Conservation (phyloP, 2,113 vertebrate species). For the Cottus gobio region DNA sequence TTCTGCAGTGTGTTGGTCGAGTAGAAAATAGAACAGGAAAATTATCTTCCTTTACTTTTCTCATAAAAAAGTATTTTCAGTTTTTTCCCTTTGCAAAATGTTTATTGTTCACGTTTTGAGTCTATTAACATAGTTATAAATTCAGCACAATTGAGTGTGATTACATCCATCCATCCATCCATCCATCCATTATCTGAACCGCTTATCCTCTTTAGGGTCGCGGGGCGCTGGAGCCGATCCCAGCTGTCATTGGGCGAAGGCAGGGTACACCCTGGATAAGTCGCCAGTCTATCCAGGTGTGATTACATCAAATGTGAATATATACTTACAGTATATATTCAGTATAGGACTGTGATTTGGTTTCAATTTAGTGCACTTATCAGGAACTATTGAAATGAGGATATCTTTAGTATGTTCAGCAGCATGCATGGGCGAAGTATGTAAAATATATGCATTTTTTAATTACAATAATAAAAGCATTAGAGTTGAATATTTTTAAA, state of each 20-base stretch:
- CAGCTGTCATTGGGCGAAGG: too few relatives aligned
- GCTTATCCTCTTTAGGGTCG: too few relatives aligned
- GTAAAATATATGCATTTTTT: background rate
- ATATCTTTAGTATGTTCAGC: slow-evolving; percentile 9
- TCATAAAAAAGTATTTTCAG: background rate
- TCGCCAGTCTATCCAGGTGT: too few relatives aligned
- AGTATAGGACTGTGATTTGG: background rate
- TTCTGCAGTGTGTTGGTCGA: background rate
- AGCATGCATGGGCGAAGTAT: background rate
- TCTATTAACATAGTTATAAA: background rate
- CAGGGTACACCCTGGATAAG: too few relatives aligned
- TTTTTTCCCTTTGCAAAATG: background rate
- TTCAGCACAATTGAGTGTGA: background rate
- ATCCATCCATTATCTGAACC: too few relatives aligned
- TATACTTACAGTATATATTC: background rate
- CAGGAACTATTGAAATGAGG: background rate
- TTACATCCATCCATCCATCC: too few relatives aligned
- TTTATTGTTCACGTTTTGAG: background rate
- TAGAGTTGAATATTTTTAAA: background rate
- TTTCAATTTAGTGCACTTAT: background rate
- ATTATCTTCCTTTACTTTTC: background rate
- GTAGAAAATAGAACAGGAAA: background rate
- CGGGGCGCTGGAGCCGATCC: too few relatives aligned
- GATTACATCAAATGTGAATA: background rate
- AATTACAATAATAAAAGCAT: background rate